These are phyloP conservation scores for Mola mola DNA, from an alignment of 2,113 vertebrate species.

Conservation along the genomic window DNA sequence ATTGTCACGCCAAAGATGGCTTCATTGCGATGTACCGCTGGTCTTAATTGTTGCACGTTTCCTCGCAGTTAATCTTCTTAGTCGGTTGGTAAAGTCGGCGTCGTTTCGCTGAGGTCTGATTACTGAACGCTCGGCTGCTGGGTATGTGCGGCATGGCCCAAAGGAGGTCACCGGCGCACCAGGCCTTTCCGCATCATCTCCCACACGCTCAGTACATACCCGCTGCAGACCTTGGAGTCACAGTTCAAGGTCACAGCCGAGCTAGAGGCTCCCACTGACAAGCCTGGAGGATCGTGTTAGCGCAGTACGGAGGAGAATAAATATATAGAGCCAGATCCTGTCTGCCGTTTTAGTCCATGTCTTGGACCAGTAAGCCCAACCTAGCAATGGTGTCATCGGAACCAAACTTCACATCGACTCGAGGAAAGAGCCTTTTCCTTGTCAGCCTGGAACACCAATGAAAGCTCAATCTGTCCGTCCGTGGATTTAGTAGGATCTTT, in stretches of 20 bases:
- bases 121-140: slow-evolving; percentile 16
- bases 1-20: slow-evolving; percentile 10
- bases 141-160: neutral
- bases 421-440: too few relatives aligned
- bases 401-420: neutral
- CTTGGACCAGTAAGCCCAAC: too few relatives aligned
- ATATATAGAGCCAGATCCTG: neutral
- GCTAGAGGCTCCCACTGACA: neutral
- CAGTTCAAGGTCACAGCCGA: slow-evolving; percentile 24
- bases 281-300: neutral
- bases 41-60: slow-evolving; percentile 28
- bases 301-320: slow-evolving; percentile 30
- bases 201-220: slow-evolving; percentile 8
- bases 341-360: too few relatives aligned
- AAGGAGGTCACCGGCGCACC: slow-evolving; percentile 22
- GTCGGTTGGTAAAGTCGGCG: slow-evolving; percentile 3
- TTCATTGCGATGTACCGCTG: slow-evolving; percentile 3
- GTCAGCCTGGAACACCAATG: too few relatives aligned
- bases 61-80: slow-evolving; percentile 46
- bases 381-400: too few relatives aligned
- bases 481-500: slow-evolving; percentile 27
- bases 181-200: too few relatives aligned
- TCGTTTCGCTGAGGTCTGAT: slow-evolving; percentile 38
- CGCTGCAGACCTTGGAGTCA: neutral
- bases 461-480: too few relatives aligned